Base-by-base conservation (phyloP, 2,797 vertebrate species). In the Silurus aristotelis region DNA sequence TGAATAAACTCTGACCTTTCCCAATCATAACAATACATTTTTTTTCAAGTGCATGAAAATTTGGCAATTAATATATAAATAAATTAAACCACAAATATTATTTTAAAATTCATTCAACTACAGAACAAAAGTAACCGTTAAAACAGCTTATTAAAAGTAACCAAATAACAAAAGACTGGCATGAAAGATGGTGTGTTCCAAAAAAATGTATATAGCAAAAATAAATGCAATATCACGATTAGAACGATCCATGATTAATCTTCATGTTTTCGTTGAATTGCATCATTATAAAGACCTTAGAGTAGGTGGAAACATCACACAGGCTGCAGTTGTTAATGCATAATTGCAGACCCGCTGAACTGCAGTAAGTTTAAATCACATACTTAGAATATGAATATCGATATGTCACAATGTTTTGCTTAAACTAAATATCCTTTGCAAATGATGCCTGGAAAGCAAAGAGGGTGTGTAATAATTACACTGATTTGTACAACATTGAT, bases 361-460 rank as follows among this genome's bases (percentile, higher is more conserved):
- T 93, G 92, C 92, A 91, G 89, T 91, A 92, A 89, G 27, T 43
- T 93, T 92, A 94, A 93, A 92, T 93, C 91, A 91, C 87, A 89
- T 89, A 89, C 87, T 52, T 8, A 90, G 92, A 92, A 89, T 92
- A 91, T 92, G 90, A 83, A 91, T 87, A 86, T 64, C 80, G 52
- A 89, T 78, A 83, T 83, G 17, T 91, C 89, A 90, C 52, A 27
- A 70, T 48, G 90, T 88, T 89, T 68, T 13, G 38, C 25, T 25
- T 56, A 12, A 80, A 80, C 22, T 58, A 20, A 67, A 80, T 48
- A 71, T 67, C 17, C 76, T 19, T 55, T 46, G 17, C 55, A 84
- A 77, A 81, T 55, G 56, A 83, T 58, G 77, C 48, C 60, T 43
- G 5, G 60, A 75, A 7, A 78, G 70, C 70, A 76, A 83, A 80